These are phyloP conservation scores for Poeciliopsis infans DNA, from an alignment of 2,797 vertebrate species.

Conservation along the genomic window DNA sequence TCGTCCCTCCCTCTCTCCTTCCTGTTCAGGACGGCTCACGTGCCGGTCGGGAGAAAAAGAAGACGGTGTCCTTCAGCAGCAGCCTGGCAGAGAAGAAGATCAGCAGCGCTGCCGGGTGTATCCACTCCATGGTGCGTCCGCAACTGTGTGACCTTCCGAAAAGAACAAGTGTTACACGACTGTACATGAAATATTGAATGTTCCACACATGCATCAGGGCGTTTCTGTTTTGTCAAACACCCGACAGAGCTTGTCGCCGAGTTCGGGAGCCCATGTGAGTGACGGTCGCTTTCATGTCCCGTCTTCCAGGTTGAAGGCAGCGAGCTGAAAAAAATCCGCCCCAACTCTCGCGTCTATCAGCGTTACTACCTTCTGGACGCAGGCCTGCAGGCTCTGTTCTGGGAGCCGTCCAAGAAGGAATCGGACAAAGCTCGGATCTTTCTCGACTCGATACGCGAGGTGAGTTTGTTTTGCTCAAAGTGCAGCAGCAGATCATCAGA, in stretches of 20 bases:
- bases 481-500: slow-evolving; percentile 8
- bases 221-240: slow-evolving; percentile 4
- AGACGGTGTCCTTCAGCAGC: slow-evolving; percentile 96
- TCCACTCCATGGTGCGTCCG: slow-evolving; percentile 88
- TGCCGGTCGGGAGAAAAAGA: slow-evolving; percentile 90
- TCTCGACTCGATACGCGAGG: slow-evolving; percentile 89
- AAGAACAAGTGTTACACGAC: slow-evolving; percentile 17
- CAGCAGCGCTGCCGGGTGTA: slow-evolving; percentile 93
- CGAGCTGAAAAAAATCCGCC: slow-evolving; percentile 92
- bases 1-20: slow-evolving; percentile 14
- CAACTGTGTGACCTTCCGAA: slow-evolving; percentile 20
- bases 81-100: slow-evolving; percentile 95
- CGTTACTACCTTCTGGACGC: slow-evolving; percentile 92
- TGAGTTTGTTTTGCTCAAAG: slow-evolving; percentile 57
- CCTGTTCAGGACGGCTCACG: slow-evolving; percentile 87
- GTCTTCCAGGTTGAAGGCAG: slow-evolving; percentile 84
- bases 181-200: slow-evolving; percentile 35
- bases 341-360: slow-evolving; percentile 92
- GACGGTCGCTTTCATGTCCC: slow-evolving; percentile 12
- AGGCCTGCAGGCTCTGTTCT: slow-evolving; percentile 90
- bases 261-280: slow-evolving; percentile 4
- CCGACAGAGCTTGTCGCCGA: slow-evolving; percentile 6
- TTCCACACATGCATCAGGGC: slow-evolving; percentile 9
- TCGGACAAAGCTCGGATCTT: slow-evolving; percentile 93
- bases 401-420: slow-evolving; percentile 97